Base-by-base conservation (phyloP, 2,797 vertebrate species). In the Toxotes lorentzi region DNA sequence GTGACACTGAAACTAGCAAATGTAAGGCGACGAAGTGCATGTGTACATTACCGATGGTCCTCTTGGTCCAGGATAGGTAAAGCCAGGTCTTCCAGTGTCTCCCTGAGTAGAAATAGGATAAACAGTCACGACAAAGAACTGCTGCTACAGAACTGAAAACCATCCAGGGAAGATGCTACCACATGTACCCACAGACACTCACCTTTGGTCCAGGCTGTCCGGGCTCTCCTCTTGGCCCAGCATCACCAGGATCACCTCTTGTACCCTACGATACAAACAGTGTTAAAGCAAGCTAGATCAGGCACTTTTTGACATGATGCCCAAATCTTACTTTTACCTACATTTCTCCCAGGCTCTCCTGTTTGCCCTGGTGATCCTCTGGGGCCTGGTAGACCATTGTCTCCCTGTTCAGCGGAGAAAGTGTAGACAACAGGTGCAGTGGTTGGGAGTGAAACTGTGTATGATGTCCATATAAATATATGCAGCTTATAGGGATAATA, bases 31-130 rank as follows among this genome's bases (percentile, higher is more conserved):
- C 11, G 1, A 19, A 24, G 35, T 17, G 14, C 12, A 1, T 63
- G 59, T 69, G 19, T 35, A 53, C 10, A 3, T 77, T 93, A 99
- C 98, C 61, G 96, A 88, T 0, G 73, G 1, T 86, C 98, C 98
- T 93, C 97, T 96, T 61, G 95, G 78, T 85, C 98, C 98, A 14
- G 97, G 96, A 81, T 97, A 99, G 91, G 95, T 97, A 88, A 99
- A 98, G 62, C 98, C 98, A 85, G 96, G 95, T 92, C 98, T 96
- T 87, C 98, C 98, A 0, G 23, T 4, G 35, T 95, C 96, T 58
- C 98, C 98, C 98, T 99, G 89, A 23, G 84, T 73, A 30, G 63
- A 84, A 2, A 94, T 41, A 40, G 38, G 85, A 77, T 23, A 69
- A 48, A 76, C 3, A 35, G 50, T 84, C 34, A 82, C 53, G 48